A percentile compares a stretch with the other conserved stretches of the same genome.
phyloP scores from a whole-genome alignment of 1,140 invertebrate genomes.

The Papilio helenus region DNA sequence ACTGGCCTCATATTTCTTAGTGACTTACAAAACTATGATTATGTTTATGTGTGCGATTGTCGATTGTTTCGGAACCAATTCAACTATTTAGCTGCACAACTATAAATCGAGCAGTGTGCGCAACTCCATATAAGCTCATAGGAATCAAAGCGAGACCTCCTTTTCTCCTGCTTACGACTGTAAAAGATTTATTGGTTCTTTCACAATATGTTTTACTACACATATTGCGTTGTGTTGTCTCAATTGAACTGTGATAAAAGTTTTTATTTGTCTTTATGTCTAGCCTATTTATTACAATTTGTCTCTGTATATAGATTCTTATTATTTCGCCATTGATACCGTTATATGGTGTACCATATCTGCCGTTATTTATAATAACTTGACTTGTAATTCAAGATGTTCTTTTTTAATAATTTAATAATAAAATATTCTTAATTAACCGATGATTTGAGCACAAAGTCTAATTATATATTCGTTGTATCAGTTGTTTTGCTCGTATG shows the following conservation, averaged over 20 bases:
- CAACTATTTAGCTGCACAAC: too few relatives aligned
- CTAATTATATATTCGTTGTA: conserved; percentile 7
- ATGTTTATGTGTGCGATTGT: too few relatives aligned
- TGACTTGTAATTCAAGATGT: not conserved
- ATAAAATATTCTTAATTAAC: not conserved
- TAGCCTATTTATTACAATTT: not conserved
- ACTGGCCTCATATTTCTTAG: too few relatives aligned
- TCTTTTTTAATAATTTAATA: not conserved
- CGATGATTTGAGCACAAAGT: not conserved
- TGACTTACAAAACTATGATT: too few relatives aligned
- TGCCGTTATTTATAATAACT: too few relatives aligned
- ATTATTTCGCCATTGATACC: not conserved
- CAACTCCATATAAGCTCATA: too few relatives aligned
- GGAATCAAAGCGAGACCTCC: too few relatives aligned
- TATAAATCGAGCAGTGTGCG: too few relatives aligned
- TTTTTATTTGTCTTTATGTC: not conserved
- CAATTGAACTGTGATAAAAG: not conserved
- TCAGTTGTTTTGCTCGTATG: conserved; percentile 19
- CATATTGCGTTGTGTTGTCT: not conserved
- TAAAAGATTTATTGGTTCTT: too few relatives aligned
- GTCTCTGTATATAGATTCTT: not conserved
- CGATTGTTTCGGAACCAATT: too few relatives aligned
- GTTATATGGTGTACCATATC: not conserved
- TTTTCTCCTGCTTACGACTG: too few relatives aligned
- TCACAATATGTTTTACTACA: too few relatives aligned